Percentiles rank a stretch among this genome's conserved stretches.
Conservation (phyloP, 2,888 invertebrate species). For the Carcina quercana region DNA sequence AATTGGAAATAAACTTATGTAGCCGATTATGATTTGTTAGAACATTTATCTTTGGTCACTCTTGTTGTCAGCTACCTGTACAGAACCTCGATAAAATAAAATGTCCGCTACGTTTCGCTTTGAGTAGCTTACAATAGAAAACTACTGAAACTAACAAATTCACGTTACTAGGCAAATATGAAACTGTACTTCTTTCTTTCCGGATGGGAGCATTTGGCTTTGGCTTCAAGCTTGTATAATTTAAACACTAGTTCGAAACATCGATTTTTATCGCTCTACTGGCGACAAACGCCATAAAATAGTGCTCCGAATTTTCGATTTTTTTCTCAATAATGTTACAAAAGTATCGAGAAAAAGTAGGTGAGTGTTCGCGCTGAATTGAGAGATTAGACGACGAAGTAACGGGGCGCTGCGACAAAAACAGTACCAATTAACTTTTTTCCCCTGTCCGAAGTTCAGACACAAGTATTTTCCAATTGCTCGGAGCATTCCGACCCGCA, state of each 20-base stretch:
- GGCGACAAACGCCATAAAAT: constrained; percentile 18
- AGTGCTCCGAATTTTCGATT: constrained; percentile 24
- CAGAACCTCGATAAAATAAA: constrained; percentile 9
- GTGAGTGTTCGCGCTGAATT: constrained; percentile 38
- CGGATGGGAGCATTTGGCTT: no score
- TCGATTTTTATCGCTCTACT: constrained; percentile 20
- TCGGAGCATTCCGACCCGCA: constrained; percentile 50
- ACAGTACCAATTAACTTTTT: constrained; percentile 67
- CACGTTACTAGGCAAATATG: no score
- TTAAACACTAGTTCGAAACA: constrained; percentile 15
- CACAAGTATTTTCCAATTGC: constrained; percentile 59
- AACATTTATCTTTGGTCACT: no score
- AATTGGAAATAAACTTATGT: no score
- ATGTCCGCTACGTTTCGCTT: no score
- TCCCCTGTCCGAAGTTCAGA: constrained; percentile 48
- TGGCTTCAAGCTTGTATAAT: no score
- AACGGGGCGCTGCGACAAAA: constrained; percentile 57
- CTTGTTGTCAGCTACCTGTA: no score
- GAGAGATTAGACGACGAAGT: constrained; percentile 49
- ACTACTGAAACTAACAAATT: no score
- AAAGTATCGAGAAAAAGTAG: constrained; percentile 32
- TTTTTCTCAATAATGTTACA: constrained; percentile 31
- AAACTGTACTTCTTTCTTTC: no score
- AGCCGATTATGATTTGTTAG: no score
- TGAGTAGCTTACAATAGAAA: no score